Evolutionary conservation across 92 coral and sea anemone species (phyloP).

Genomic region (Pocillopora meandrina): DNA sequence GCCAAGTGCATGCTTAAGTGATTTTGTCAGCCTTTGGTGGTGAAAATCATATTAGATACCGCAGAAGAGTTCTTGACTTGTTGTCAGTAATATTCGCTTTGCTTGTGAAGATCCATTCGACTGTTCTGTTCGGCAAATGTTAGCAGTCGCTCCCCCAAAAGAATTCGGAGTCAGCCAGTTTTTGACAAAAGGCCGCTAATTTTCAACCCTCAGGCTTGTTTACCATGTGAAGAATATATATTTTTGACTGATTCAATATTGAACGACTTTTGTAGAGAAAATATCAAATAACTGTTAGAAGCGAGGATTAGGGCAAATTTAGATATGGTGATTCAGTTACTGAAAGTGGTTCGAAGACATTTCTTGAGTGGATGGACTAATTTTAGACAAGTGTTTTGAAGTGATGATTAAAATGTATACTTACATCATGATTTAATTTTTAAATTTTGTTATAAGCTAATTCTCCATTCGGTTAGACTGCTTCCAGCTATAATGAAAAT

Average conservation of each 20-base stretch:
- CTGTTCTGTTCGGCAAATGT: no score
- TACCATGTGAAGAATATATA: no score
- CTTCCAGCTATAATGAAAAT: background rate
- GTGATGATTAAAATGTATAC: background rate
- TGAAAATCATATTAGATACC: background rate
- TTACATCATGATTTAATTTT: no score
- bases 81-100: background rate
- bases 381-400: no score
- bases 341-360: background rate
- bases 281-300: conserved; percentile 16
- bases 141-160: no score
- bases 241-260: background rate
- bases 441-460: background rate
- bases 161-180: background rate
- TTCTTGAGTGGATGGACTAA: no score
- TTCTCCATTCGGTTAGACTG: background rate
- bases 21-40: conserved; percentile 6
- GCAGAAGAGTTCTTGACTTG: background rate
- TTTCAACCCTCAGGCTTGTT: background rate
- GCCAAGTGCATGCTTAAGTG: conserved; percentile 5
- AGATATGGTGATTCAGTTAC: background rate
- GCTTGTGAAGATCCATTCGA: no score
- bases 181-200: background rate
- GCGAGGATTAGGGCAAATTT: background rate
- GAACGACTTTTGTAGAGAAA: background rate